Conservation (phyloP, 2,113 vertebrate species). For the Papio anubis region DNA sequence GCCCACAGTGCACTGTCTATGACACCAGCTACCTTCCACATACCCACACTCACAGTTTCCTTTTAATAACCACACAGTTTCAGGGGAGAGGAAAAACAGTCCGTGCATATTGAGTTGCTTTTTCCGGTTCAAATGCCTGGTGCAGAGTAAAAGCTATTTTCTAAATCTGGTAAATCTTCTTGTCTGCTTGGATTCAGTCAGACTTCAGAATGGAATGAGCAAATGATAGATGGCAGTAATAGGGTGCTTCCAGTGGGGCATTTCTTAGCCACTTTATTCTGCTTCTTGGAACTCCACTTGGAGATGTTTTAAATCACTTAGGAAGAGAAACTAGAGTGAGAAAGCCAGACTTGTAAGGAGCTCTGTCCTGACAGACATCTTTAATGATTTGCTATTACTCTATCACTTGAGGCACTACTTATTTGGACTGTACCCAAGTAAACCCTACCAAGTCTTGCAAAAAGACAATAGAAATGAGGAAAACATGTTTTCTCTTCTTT, state of each 20-base stretch:
- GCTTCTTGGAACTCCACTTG: not conserved
- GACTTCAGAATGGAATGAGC: constrained; percentile 30
- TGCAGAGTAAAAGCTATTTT: constrained; percentile 53
- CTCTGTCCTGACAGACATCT: not conserved
- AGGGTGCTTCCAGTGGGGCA: not conserved
- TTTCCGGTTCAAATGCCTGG: constrained; percentile 44
- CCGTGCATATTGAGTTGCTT: not conserved
- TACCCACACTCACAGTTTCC: not conserved
- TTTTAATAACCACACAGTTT: not conserved
- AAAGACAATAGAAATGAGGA: constrained; percentile 28
- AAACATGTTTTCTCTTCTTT: not conserved
- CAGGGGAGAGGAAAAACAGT: not conserved
- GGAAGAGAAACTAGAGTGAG: constrained; percentile 17
- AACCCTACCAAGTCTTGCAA: not conserved
- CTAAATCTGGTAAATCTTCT: constrained; percentile 48
- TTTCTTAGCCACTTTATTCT: constrained; percentile 24
- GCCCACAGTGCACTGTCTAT: not conserved
- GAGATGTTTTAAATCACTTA: constrained; percentile 32
- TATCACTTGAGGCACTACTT: not conserved
- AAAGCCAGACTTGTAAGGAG: not conserved
- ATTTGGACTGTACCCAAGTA: not conserved
- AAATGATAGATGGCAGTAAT: constrained; percentile 51
- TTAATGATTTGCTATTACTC: not conserved
- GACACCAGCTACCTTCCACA: too few species aligned
- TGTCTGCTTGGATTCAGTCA: constrained; percentile 44